phyloP scores from a whole-genome alignment of 2,888 invertebrate genomes.

The Sinohyriopsis cumingii region DNA sequence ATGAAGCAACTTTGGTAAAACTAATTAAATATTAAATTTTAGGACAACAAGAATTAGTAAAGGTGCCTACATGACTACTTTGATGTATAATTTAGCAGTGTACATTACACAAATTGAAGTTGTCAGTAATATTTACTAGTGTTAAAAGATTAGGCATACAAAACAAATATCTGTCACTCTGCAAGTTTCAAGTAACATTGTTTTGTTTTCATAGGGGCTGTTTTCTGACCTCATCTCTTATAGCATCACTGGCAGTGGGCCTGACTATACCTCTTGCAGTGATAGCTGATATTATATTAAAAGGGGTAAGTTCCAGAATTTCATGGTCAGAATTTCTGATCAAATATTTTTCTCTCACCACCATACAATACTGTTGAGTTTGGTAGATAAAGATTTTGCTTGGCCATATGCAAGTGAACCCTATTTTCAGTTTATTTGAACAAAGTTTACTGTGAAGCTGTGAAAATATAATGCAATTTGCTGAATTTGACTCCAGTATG shows the following conservation, averaged over 20 bases:
- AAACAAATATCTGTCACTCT: not conserved
- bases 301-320: conserved; percentile 75
- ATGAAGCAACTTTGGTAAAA: no score
- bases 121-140: not conserved
- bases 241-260: conserved; percentile 89
- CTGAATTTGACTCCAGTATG: no score
- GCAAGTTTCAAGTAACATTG: not conserved
- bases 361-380: no score
- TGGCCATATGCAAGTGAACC: no score
- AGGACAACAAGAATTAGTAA: no score
- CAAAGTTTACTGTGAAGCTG: no score
- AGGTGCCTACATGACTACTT: not conserved
- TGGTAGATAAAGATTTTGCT: no score
- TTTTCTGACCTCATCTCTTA: conserved; percentile 91
- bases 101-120: not conserved
- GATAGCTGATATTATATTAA: conserved; percentile 85
- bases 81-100: not conserved
- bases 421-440: no score
- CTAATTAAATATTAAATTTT: no score
- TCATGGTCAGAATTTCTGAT: not conserved
- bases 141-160: not conserved
- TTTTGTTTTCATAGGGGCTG: conserved; percentile 83
- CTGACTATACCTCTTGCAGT: conserved; percentile 92
- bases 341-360: no score
- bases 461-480: no score